Evolutionary conservation across 1,140 invertebrate species (phyloP).

Genomic region (Rhopalosiphum maidis): DNA sequence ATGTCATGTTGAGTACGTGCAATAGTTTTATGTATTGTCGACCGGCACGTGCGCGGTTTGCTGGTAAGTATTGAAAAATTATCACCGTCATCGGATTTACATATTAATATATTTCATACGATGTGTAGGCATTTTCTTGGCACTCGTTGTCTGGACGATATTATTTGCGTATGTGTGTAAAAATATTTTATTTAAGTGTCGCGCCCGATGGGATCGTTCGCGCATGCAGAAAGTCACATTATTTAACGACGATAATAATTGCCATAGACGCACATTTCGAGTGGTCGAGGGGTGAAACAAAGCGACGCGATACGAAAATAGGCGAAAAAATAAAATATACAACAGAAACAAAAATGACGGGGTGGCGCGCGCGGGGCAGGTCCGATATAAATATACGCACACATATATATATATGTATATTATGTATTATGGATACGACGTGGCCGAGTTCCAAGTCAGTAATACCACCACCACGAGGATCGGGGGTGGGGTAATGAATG

Average conservation of each 20-base stretch:
- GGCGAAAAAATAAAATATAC: slow-evolving; percentile 44
- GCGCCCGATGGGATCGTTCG: neutral
- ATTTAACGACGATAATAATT: slow-evolving; percentile 42
- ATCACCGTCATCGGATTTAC: neutral
- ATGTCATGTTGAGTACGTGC: neutral
- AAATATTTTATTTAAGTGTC: neutral
- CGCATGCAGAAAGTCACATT: slow-evolving; percentile 8
- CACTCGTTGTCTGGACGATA: neutral
- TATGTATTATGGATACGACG: neutral
- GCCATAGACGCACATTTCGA: neutral
- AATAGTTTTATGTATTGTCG: neutral
- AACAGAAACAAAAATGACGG: neutral
- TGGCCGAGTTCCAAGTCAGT: slow-evolving; percentile 52
- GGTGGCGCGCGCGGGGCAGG: neutral
- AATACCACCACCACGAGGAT: neutral
- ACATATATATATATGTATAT: neutral
- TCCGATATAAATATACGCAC: neutral
- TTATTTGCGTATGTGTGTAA: neutral
- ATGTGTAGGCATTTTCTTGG: slow-evolving; percentile 33
- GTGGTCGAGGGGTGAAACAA: neutral
- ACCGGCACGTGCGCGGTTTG: neutral
- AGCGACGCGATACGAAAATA: neutral
- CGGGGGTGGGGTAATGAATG: neutral
- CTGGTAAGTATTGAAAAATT: neutral
- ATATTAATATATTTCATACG: neutral